Percentiles rank a stretch among this genome's conserved stretches.
Conservation (phyloP, 2,113 vertebrate genomes). For the Vidua macroura region DNA sequence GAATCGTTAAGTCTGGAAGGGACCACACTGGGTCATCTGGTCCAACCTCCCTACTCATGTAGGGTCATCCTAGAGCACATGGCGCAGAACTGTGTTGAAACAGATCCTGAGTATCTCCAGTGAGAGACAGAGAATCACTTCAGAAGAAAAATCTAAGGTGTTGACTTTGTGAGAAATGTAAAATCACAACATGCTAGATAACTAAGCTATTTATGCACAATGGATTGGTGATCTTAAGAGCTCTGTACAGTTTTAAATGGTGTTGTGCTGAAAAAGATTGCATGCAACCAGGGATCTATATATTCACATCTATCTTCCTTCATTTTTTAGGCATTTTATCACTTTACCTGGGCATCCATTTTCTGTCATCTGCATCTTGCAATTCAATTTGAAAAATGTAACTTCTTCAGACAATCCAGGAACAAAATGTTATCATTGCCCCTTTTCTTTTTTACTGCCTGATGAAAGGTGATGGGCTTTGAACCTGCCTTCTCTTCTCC, state of each 20-base stretch:
- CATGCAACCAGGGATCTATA: neutral
- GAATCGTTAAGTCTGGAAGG: neutral
- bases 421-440: neutral
- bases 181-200: neutral
- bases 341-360: neutral
- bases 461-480: neutral
- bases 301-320: neutral
- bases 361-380: neutral
- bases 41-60: neutral
- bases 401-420: conserved; percentile 12
- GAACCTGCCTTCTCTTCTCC: neutral
- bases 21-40: neutral
- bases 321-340: neutral
- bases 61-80: neutral
- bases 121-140: neutral
- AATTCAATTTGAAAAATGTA: neutral
- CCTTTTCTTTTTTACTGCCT: neutral
- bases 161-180: neutral
- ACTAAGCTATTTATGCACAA: neutral
- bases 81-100: neutral
- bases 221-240: neutral
- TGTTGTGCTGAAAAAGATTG: neutral
- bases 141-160: neutral
- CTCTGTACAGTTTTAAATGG: neutral
- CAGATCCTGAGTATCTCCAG: neutral